Base-by-base conservation (phyloP, 2,113 vertebrate genomes). In the Cercocebus atys region DNA sequence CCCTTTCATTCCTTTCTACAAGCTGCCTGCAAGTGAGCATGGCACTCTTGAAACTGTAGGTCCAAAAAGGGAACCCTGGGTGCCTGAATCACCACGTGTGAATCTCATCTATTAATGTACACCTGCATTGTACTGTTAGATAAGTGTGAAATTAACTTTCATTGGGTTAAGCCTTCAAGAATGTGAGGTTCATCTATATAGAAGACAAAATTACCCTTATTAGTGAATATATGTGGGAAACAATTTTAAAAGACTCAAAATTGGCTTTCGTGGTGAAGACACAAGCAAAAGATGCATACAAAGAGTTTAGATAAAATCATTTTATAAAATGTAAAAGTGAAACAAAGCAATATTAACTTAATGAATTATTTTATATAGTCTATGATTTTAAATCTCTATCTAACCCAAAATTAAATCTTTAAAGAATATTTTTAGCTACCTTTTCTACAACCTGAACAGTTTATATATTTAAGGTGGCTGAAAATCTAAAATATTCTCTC, bases 361-460 rank as follows among this genome's bases (percentile, higher is more conserved):
- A 35, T 83, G 43, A 75, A 35, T 94, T 83, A 64, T 81, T 95
- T 89, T 93, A 82, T 40, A 78, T 40, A 35, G 17, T 22, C 45
- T 66, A 35, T 82, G 12, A 68, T 75, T 97, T 96, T 97, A 91
- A 91, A 90, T 87, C 18, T 90, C 59, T 75, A 57, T 16, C 2
- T 61, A 84, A 61, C 40, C 78, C 64, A 86, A 97, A 93, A 50
- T 47, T 25, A 87, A 73, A 68, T 38, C 61, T 81, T 88, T 81
- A 27, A 57, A 66, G 17, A 61, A 43, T 47, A 72, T 61, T 72
- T 25, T 59, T 38, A 73, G 43, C 4, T n/a, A 27, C 16, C 4
- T 43, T 78, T 79, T 25, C 59, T 55, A 79, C 7, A 79, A 38
- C 6, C 32, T 81, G 84, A 86, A n/a, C 11, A 79, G 25, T 50